Evolutionary conservation across 2,113 vertebrate genomes (phyloP).

Genomic region (Orycteropus afer): DNA sequence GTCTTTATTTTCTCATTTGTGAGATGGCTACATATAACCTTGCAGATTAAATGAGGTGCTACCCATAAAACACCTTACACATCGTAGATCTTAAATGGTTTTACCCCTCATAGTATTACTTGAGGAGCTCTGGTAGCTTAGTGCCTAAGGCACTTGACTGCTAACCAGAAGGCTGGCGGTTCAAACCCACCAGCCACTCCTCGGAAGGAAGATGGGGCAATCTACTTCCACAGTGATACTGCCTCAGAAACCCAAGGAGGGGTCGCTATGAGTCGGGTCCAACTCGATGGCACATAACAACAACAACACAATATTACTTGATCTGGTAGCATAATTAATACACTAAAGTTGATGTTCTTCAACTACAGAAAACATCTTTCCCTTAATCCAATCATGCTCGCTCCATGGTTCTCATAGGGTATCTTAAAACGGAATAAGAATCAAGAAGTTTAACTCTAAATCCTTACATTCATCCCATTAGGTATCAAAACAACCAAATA

Average conservation of each 20-base stretch:
- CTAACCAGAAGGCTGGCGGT: no score
- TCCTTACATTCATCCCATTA: not conserved
- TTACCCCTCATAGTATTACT: not conserved
- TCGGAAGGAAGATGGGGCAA: no score
- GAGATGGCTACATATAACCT: not conserved
- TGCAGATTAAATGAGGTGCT: not conserved
- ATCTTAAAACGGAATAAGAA: constrained; percentile 16
- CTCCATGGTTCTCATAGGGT: not conserved
- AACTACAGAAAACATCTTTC: not conserved
- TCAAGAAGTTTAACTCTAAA: constrained; percentile 1
- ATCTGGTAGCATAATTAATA: not conserved
- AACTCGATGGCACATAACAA: no score
- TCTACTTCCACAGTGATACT: no score
- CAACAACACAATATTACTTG: not conserved
- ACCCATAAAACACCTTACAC: not conserved
- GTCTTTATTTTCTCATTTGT: not conserved
- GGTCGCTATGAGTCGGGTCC: no score
- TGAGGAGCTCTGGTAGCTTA: not conserved
- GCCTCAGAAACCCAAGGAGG: no score
- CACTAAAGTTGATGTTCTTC: not conserved
- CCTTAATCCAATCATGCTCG: not conserved
- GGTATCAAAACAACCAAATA: not conserved
- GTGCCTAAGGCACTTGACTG: no score
- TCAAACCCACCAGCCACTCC: no score
- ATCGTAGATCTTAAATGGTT: not conserved